Percentiles rank a stretch among this genome's conserved stretches.
Conservation (phyloP, 2,888 invertebrate species). For the Gibbula magus region DNA sequence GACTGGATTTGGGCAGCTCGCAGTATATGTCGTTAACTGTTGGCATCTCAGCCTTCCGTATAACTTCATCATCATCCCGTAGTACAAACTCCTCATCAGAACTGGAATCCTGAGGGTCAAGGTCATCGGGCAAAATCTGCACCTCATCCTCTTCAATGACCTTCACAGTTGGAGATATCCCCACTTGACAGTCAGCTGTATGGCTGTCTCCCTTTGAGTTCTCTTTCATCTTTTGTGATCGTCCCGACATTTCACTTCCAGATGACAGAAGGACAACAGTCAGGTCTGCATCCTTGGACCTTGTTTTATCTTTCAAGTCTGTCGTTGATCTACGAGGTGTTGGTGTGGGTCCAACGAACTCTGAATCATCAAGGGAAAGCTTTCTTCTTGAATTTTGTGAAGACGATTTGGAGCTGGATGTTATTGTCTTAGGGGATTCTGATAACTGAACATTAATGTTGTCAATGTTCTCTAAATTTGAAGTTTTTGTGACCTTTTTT, state of each 20-base stretch:
- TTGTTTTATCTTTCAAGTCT: neutral
- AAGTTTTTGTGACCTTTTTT: too few relatives aligned
- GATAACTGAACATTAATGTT: too few relatives aligned
- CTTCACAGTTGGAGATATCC: neutral
- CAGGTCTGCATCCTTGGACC: neutral
- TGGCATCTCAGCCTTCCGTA: slow-evolving; percentile 22
- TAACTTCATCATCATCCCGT: slow-evolving; percentile 16
- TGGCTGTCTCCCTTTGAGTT: neutral
- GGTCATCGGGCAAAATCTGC: neutral
- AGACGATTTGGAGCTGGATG: neutral
- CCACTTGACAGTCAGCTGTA: neutral
- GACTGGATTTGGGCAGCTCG: slow-evolving; percentile 23
- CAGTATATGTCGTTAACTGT: slow-evolving; percentile 10
- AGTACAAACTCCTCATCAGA: slow-evolving; percentile 23
- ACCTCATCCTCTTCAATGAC: neutral
- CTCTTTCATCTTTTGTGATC: neutral
- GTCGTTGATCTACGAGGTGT: neutral
- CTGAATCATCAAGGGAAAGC: neutral
- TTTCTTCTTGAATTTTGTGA: neutral
- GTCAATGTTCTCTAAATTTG: too few relatives aligned
- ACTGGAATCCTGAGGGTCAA: neutral
- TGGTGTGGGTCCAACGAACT: neutral
- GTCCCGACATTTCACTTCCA: neutral
- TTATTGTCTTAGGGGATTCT: neutral
- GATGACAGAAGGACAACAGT: neutral